Evolutionary conservation across 2,113 vertebrate species (phyloP).

Genomic region (Sitta europaea): DNA sequence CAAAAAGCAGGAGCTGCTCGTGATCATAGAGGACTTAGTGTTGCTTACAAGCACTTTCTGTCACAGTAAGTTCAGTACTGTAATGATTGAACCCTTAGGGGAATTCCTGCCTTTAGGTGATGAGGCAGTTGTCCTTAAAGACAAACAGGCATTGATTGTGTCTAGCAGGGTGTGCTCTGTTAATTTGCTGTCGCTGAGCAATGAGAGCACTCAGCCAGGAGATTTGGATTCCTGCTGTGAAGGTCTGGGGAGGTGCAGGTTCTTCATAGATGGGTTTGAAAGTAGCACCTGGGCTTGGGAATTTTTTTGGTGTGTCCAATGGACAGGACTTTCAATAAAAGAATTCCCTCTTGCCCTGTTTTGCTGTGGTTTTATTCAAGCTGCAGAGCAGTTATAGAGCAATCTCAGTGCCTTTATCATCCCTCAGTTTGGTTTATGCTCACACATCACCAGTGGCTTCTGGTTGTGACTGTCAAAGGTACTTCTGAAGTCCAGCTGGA

Average conservation of each 20-base stretch:
- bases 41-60: background rate
- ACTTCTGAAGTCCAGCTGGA: background rate
- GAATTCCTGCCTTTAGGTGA: background rate
- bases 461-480: background rate
- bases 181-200: background rate
- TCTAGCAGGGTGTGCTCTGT: background rate
- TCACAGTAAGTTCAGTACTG: background rate
- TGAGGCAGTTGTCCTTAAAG: background rate
- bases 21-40: fast-evolving
- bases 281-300: background rate
- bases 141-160: background rate
- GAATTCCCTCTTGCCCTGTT: background rate
- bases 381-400: background rate
- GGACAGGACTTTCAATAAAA: background rate
- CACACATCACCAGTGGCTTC: background rate
- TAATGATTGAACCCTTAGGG: background rate
- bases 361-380: background rate
- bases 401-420: background rate
- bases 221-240: background rate
- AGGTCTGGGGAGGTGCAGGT: background rate
- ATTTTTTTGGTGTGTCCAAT: background rate
- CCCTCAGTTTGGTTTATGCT: background rate
- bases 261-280: background rate
- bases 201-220: background rate
- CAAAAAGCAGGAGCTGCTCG: background rate